Evolutionary conservation across 2,888 invertebrate genomes (phyloP).

Genomic region (Watsonalla cultraria): DNA sequence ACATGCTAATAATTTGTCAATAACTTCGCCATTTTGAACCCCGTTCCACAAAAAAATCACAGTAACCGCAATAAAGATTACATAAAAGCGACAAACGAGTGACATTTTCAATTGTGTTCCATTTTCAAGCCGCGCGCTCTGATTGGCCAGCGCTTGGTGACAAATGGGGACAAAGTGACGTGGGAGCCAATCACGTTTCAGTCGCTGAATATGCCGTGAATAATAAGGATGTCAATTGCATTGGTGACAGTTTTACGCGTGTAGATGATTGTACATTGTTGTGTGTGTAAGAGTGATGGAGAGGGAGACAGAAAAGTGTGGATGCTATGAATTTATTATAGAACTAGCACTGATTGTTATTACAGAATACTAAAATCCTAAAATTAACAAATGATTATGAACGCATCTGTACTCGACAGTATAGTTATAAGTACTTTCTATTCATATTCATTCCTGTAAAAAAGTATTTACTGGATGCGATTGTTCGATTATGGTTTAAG

Average conservation of each 20-base stretch:
- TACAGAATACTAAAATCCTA: too few species aligned
- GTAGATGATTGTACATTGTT: not conserved
- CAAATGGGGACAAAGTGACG: constrained; percentile 69
- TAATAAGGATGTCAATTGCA: constrained; percentile 37
- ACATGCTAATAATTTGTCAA: too few species aligned
- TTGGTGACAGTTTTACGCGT: constrained; percentile 21
- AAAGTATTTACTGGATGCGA: too few species aligned
- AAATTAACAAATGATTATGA: too few species aligned
- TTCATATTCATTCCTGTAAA: too few species aligned
- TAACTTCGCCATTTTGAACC: constrained; percentile 22
- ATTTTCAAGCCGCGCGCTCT: constrained; percentile 40
- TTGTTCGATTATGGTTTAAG: too few species aligned
- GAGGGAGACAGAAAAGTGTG: too few species aligned
- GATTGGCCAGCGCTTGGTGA: constrained; percentile 71
- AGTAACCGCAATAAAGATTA: constrained; percentile 35
- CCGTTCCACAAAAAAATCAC: constrained; percentile 12
- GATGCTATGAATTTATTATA: too few species aligned
- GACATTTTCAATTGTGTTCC: constrained; percentile 63
- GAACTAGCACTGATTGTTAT: too few species aligned
- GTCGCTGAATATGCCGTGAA: constrained; percentile 40
- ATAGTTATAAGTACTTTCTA: too few species aligned
- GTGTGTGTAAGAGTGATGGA: not conserved
- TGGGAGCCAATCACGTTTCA: constrained; percentile 49
- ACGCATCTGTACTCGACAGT: too few species aligned
- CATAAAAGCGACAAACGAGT: constrained; percentile 49